Conservation (phyloP, 1,140 invertebrate genomes). For the Macrosteles quadrilineatus region DNA sequence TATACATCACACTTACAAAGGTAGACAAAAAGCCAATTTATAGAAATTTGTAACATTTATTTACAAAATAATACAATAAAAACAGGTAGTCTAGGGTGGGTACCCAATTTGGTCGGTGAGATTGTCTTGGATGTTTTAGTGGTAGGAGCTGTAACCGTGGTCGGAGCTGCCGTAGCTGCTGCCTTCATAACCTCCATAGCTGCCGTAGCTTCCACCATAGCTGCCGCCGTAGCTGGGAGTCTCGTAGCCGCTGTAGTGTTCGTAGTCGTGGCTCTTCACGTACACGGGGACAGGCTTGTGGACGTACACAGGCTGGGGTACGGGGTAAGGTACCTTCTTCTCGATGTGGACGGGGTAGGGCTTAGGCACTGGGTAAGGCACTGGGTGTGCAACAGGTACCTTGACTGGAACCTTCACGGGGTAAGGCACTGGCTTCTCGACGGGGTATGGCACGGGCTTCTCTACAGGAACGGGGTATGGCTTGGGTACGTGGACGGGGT, state of each 20-base stretch:
- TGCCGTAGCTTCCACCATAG: constrained; percentile 18
- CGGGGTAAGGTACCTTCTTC: constrained; percentile 52
- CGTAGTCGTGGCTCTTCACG: constrained; percentile 29
- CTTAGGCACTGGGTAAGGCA: constrained; percentile 67
- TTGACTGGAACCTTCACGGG: constrained; percentile 60
- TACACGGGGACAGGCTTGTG: constrained; percentile 36
- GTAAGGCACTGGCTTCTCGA: constrained; percentile 69
- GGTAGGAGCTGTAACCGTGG: too few relatives aligned
- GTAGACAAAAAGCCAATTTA: too few relatives aligned
- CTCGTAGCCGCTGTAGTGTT: constrained; percentile 23
- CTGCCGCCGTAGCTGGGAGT: constrained; percentile 21
- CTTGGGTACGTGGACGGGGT: constrained; percentile 40
- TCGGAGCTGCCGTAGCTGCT: too few relatives aligned
- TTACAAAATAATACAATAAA: constrained; percentile 9
- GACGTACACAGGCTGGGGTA: constrained; percentile 48
- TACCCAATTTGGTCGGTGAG: neutral
- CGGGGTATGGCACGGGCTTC: constrained; percentile 36
- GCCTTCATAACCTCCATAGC: neutral
- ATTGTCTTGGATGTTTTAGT: constrained; percentile 34
- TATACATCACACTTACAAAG: too few relatives aligned
- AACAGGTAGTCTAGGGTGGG: neutral
- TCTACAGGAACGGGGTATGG: constrained; percentile 41
- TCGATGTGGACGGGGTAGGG: constrained; percentile 62
- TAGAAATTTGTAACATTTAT: constrained; percentile 17
- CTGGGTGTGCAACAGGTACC: constrained; percentile 38